A percentile compares a stretch with the other conserved stretches of the same genome.
Evolutionary conservation across 2,113 vertebrate genomes (phyloP).

Genomic region (Equus quagga): DNA sequence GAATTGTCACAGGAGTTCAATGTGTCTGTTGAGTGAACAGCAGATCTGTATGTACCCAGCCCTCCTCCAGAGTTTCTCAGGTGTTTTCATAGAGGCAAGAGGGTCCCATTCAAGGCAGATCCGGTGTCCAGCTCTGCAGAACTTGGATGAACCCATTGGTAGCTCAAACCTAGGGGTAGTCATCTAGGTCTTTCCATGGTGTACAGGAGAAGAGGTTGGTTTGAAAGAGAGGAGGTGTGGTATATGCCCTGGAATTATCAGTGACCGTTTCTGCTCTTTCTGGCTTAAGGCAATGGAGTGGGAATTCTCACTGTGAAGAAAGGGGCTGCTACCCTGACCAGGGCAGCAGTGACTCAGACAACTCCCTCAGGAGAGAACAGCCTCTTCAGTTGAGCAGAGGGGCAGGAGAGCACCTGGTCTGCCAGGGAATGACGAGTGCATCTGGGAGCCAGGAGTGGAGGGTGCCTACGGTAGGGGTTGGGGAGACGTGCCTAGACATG

Average conservation of each 20-base stretch:
- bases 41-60: background rate
- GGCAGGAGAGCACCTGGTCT: accelerated
- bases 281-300: background rate
- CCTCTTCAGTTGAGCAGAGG: background rate
- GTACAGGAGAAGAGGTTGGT: background rate
- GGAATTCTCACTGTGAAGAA: background rate
- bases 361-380: background rate
- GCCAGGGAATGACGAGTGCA: too few species aligned
- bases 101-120: background rate
- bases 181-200: background rate
- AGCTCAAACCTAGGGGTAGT: background rate
- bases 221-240: background rate
- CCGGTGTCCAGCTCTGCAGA: background rate
- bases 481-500: background rate
- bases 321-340: background rate
- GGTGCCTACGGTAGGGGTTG: accelerated
- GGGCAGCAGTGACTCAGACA: background rate
- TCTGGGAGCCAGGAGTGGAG: background rate
- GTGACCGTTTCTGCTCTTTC: background rate
- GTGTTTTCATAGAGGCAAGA: background rate
- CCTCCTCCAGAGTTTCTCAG: background rate
- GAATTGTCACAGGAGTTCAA: background rate
- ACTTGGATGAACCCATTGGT: background rate
- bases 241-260: background rate
- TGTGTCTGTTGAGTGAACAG: background rate